Evolutionary conservation across 2,888 invertebrate species (phyloP).

Genomic region (Quadriops clusia): DNA sequence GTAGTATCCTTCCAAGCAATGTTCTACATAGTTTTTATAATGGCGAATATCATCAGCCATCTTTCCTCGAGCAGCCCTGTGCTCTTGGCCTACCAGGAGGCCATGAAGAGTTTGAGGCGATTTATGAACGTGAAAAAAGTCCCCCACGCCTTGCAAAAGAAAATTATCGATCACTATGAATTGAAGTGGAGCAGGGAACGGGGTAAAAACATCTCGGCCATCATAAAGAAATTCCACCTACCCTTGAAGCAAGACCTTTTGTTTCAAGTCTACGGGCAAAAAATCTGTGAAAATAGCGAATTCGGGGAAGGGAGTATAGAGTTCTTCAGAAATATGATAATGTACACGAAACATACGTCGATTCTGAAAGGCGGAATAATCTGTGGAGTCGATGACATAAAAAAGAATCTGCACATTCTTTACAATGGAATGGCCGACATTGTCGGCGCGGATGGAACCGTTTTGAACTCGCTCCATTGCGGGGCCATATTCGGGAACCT

Average conservation of each 20-base stretch:
- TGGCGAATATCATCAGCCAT: background rate
- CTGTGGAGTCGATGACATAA: slow-evolving; percentile 16
- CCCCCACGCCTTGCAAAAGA: slow-evolving; percentile 6
- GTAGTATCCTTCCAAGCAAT: slow-evolving; percentile 8
- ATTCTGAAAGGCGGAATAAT: slow-evolving; percentile 16
- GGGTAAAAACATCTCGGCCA: slow-evolving; percentile 7
- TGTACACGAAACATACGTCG: slow-evolving; percentile 9
- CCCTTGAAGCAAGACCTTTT: slow-evolving; percentile 12
- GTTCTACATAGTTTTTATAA: slow-evolving; percentile 3
- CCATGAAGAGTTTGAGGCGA: slow-evolving; percentile 6
- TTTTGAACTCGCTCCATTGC: slow-evolving; percentile 12
- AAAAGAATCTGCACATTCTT: slow-evolving; percentile 14
- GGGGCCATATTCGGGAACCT: slow-evolving; percentile 19
- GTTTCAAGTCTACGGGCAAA: slow-evolving; percentile 12
- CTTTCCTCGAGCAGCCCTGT: background rate
- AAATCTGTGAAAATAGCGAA: slow-evolving; percentile 8
- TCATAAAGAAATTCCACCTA: slow-evolving; percentile 8
- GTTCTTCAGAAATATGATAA: slow-evolving; percentile 14
- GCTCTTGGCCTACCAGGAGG: slow-evolving; percentile 8
- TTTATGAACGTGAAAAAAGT: slow-evolving; percentile 7
- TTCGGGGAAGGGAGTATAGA: slow-evolving; percentile 8
- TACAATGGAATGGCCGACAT: slow-evolving; percentile 17
- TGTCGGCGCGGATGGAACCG: slow-evolving; percentile 17
- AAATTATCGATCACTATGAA: slow-evolving; percentile 11
- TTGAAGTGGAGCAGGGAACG: slow-evolving; percentile 10